Conservation (phyloP, 2,113 vertebrate genomes). For the Okapia johnstoni region DNA sequence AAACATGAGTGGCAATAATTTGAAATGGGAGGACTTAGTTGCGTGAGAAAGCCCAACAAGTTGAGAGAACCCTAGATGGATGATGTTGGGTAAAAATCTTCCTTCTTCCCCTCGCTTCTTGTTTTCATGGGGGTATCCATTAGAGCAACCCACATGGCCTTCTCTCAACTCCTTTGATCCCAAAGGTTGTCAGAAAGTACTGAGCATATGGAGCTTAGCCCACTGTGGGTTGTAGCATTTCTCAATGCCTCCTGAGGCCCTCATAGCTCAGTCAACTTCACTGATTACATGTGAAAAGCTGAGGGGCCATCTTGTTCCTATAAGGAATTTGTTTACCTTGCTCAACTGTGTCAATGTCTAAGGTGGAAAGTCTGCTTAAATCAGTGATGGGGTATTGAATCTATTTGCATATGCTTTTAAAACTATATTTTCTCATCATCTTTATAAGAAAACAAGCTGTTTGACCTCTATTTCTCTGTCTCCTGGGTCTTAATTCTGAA, state of each 20-base stretch:
- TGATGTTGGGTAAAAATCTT: neutral
- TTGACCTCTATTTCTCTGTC: neutral
- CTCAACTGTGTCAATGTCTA: neutral
- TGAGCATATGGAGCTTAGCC: rapidly evolving
- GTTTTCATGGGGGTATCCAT: neutral
- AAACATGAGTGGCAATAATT: neutral
- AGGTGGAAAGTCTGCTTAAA: neutral
- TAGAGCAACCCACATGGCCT: rapidly evolving
- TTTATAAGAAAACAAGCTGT: constrained; percentile 16
- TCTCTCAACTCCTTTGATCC: neutral
- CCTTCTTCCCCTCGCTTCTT: neutral
- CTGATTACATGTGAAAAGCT: neutral
- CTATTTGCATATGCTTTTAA: neutral
- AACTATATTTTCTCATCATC: neutral
- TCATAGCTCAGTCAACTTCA: neutral
- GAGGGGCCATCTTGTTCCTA: neutral
- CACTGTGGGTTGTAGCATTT: neutral
- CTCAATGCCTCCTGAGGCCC: neutral
- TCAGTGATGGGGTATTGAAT: neutral
- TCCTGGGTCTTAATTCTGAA: constrained; percentile 20
- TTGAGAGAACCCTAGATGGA: neutral
- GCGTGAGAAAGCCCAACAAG: neutral
- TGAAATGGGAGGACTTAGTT: neutral
- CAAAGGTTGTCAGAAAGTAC: neutral
- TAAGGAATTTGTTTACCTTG: neutral